A percentile compares a stretch with the other conserved stretches of the same genome.
Conservation (phyloP, 2,113 vertebrate species). For the Pelodiscus sinensis region DNA sequence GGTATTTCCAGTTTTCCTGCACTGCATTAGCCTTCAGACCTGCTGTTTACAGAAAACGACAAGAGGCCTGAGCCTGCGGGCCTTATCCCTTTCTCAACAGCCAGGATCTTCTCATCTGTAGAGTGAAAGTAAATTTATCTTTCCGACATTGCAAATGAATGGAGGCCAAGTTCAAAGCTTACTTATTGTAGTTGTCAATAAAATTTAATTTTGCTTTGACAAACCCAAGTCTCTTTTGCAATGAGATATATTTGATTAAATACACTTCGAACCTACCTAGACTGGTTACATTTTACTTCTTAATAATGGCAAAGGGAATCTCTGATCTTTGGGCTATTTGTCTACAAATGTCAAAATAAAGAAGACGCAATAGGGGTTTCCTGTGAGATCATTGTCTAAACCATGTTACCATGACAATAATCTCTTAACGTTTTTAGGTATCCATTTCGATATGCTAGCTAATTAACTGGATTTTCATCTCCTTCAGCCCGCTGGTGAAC, state of each 20-base stretch:
- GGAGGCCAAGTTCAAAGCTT: slow-evolving; percentile 3
- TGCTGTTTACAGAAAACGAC: neutral
- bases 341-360: neutral
- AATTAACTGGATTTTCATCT: neutral
- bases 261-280: slow-evolving; percentile 5
- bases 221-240: neutral
- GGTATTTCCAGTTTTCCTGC: neutral
- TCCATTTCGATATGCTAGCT: neutral
- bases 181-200: neutral
- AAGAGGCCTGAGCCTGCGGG: neutral
- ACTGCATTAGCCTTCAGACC: neutral
- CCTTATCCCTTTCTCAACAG: neutral
- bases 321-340: neutral
- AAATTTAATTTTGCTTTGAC: slow-evolving; percentile 12
- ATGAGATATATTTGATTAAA: neutral
- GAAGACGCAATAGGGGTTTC: neutral
- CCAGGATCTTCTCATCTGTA: neutral
- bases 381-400: neutral
- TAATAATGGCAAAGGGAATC: neutral
- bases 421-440: neutral
- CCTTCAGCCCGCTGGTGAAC: neutral
- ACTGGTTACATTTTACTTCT: neutral
- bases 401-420: neutral
- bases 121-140: slow-evolving; percentile 6
- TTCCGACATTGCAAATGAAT: neutral